Evolutionary conservation across 2,888 invertebrate species (phyloP).

Genomic region (Philereme transversata): DNA sequence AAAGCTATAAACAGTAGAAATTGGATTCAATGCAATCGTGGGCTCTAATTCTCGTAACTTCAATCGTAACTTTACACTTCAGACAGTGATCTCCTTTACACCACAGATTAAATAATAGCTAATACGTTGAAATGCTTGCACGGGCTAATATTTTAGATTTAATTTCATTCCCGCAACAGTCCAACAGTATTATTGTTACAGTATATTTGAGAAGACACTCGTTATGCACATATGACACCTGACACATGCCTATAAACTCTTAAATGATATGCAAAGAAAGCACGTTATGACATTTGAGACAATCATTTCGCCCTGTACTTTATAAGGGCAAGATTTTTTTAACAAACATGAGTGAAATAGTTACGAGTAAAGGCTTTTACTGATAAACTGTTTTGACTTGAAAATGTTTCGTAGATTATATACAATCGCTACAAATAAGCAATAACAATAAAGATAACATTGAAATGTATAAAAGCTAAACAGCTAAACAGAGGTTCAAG

Average conservation of each 20-base stretch:
- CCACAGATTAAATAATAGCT: constrained; percentile 6
- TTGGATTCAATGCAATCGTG: constrained; percentile 28
- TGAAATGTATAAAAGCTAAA: constrained; percentile 27
- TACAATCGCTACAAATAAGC: constrained; percentile 10
- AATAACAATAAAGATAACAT: constrained; percentile 31
- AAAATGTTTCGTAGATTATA: not conserved
- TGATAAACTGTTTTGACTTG: not conserved
- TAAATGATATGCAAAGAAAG: constrained; percentile 9
- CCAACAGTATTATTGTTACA: too few species aligned
- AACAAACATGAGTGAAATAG: constrained; percentile 13
- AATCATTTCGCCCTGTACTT: constrained; percentile 3
- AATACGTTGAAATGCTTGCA: constrained; percentile 14
- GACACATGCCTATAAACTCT: constrained; percentile 4
- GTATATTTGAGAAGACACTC: constrained; percentile 30
- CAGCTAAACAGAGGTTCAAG: constrained; percentile 15
- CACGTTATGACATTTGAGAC: constrained; percentile 22
- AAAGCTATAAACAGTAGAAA: constrained; percentile 16
- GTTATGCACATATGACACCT: constrained; percentile 14
- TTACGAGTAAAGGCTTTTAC: constrained; percentile 7
- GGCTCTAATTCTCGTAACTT: constrained; percentile 25
- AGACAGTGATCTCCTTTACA: constrained; percentile 8
- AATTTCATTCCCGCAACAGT: constrained; percentile 36
- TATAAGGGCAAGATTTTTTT: not conserved
- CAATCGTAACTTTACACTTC: constrained; percentile 30
- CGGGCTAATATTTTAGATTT: constrained; percentile 28